Evolutionary conservation across 1,140 invertebrate species (phyloP), one percentile per base, ranked within the genome.

Genomic region (Pararge aegeria): DNA sequence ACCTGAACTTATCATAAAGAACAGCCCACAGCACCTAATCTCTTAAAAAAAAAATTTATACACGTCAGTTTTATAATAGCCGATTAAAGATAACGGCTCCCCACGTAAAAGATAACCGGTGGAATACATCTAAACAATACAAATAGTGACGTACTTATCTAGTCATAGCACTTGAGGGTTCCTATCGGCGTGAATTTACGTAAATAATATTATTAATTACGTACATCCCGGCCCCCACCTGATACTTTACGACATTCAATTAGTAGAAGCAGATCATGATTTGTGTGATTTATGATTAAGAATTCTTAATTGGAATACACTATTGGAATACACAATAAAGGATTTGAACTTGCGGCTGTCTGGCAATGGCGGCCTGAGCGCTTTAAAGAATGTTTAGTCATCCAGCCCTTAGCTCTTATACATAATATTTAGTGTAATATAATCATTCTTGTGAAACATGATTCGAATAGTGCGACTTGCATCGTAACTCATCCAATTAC

Each of bases 401-500:
- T n/a, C n/a, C n/a, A n/a, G n/a, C n/a, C n/a, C n/a, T n/a, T n/a
- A n/a, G n/a, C n/a, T n/a, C n/a, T n/a, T n/a, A n/a, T n/a, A n/a
- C n/a, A n/a, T n/a, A n/a, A n/a, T n/a, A n/a, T n/a, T n/a, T n/a
- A n/a, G n/a, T n/a, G n/a, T n/a, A n/a, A n/a, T n/a, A n/a, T n/a
- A n/a, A n/a, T n/a, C n/a, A n/a, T n/a, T n/a, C n/a, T n/a, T n/a
- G n/a, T n/a, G n/a, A n/a, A n/a, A n/a, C n/a, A n/a, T n/a, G n/a
- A n/a, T n/a, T n/a, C n/a, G n/a, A 24, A 7, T 24, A 24, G 2
- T 4, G 7, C 24, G 30, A 34, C 30, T 12, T 1, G 7, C 30
- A 12, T 34, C 27, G 29, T 64, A 58, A 54, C 27, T 64, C 56
- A 64, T 59, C 50, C 56, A 59, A 64, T 64, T 64, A 55, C 59